Conservation (phyloP, 2,113 vertebrate species). For the Accipiter cooperii region DNA sequence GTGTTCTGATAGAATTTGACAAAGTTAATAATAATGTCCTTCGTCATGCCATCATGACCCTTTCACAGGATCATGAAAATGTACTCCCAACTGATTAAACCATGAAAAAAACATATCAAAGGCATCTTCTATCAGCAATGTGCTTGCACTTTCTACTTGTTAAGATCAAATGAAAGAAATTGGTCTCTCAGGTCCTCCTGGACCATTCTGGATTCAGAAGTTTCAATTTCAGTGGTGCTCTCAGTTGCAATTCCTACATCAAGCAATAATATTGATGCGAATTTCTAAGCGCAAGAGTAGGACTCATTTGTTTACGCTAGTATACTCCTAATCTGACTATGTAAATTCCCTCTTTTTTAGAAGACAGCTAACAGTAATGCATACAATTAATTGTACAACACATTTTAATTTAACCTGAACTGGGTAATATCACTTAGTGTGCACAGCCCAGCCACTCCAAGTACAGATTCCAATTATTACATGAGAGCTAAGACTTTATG, state of each 20-base stretch:
- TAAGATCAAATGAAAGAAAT: neutral
- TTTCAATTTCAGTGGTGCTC: neutral
- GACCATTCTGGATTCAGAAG: neutral
- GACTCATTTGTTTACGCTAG: neutral
- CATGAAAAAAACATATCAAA: neutral
- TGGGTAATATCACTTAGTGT: neutral
- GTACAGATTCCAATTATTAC: slow-evolving; percentile 28
- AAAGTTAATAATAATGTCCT: neutral
- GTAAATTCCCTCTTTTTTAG: neutral
- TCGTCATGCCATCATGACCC: neutral
- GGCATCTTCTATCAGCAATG: neutral
- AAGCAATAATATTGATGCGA: neutral
- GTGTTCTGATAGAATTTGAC: neutral
- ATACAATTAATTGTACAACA: neutral
- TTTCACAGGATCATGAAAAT: neutral
- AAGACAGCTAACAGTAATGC: neutral
- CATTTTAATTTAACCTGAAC: neutral
- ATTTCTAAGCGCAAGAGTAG: neutral
- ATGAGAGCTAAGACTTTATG: slow-evolving; percentile 46
- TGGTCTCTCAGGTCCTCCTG: neutral
- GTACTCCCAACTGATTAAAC: neutral
- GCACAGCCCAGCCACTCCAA: neutral
- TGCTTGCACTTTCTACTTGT: neutral
- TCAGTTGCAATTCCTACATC: neutral
- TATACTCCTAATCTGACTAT: neutral